These are phyloP conservation scores for Columba guinea DNA, from an alignment of 2,797 vertebrate species.

Conservation along the genomic window DNA sequence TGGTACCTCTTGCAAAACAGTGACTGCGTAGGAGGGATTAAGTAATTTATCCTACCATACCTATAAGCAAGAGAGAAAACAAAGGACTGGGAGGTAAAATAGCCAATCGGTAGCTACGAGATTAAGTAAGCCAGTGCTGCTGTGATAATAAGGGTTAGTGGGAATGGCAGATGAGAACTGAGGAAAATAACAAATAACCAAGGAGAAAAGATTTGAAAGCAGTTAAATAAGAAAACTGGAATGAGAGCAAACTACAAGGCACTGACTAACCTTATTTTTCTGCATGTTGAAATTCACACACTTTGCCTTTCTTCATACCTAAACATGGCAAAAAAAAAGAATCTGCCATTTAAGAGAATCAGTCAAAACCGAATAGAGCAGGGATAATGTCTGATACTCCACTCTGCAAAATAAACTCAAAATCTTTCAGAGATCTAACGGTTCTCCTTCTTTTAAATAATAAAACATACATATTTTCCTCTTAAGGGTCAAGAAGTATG, in stretches of 20 bases:
- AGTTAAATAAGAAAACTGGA: neutral
- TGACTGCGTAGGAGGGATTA: neutral
- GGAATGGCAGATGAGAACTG: neutral
- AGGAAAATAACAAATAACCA: neutral
- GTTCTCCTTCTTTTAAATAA: neutral
- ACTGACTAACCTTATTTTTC: neutral
- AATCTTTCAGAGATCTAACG: neutral
- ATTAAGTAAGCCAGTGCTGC: neutral
- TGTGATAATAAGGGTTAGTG: neutral
- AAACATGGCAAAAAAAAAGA: conserved; percentile 10
- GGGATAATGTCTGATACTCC: neutral
- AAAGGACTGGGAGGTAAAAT: neutral
- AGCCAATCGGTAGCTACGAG: neutral
- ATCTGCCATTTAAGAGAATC: neutral
- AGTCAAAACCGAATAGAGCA: neutral
- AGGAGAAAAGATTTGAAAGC: neutral
- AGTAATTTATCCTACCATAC: neutral
- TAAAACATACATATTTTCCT: neutral
- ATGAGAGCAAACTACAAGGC: neutral
- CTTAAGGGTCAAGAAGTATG: neutral
- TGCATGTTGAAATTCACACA: neutral
- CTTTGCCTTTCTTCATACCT: neutral
- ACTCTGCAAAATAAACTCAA: neutral
- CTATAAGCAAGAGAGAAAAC: conserved; percentile 12
- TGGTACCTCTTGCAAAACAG: neutral